Percentiles rank a stretch among this genome's conserved stretches.
These are phyloP conservation scores for Palaemon carinicauda DNA, from an alignment of 1,140 invertebrate species.

Conservation along the genomic window DNA sequence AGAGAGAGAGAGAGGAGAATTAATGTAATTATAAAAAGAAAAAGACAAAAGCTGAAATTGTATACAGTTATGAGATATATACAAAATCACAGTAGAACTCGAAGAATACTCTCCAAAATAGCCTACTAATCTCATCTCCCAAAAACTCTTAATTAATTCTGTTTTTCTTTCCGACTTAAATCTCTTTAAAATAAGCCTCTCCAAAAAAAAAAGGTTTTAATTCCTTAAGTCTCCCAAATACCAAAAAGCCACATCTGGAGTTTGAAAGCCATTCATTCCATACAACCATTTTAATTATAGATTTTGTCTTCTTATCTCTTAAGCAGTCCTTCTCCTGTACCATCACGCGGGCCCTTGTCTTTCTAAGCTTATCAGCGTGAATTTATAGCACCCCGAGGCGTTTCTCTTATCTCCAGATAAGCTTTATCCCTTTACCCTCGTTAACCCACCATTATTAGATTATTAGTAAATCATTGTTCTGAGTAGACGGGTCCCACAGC, in stretches of 20 bases:
- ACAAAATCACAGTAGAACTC: not conserved
- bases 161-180: too few species aligned
- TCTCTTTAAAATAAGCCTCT: too few species aligned
- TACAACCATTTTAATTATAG: too few species aligned
- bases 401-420: not conserved
- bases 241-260: too few species aligned
- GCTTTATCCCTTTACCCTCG: conserved; percentile 39
- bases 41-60: not conserved
- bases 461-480: conserved; percentile 51
- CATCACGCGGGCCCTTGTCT: not conserved
- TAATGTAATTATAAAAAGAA: not conserved
- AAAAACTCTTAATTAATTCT: too few species aligned
- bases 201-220: too few species aligned
- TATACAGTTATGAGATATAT: not conserved
- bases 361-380: not conserved
- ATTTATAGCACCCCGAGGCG: too few species aligned
- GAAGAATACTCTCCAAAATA: not conserved
- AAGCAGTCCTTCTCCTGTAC: too few species aligned
- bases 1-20: not conserved
- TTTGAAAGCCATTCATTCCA: too few species aligned
- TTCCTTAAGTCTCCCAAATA: too few species aligned
- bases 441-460: conserved; percentile 41
- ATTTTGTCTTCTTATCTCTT: too few species aligned
- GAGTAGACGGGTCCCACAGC: conserved; percentile 16
- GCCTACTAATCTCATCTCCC: not conserved